Evolutionary conservation across 2,888 invertebrate genomes (phyloP).

Genomic region (Caenorhabditis sp.): DNA sequence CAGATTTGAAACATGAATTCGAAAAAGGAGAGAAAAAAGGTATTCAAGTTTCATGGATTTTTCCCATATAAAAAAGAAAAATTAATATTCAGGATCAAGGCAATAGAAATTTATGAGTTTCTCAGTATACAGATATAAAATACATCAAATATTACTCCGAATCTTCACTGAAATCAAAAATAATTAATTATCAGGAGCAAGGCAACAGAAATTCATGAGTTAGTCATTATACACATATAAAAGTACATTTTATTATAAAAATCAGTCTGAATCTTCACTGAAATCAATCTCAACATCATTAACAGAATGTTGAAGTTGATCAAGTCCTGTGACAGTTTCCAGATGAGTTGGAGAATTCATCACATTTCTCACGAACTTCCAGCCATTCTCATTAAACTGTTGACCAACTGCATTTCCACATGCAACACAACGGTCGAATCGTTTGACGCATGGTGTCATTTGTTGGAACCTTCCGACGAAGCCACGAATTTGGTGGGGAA

Average conservation of each 20-base stretch:
- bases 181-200: no score
- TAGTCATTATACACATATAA: not conserved
- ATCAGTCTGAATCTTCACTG: constrained; percentile 34
- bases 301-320: constrained; percentile 73
- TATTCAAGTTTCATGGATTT: not conserved
- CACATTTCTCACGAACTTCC: constrained; percentile 56
- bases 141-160: not conserved
- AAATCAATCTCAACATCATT: constrained; percentile 50
- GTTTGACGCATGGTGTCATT: constrained; percentile 83
- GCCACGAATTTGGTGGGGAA: constrained; percentile 80
- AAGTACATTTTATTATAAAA: not conserved
- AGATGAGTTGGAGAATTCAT: constrained; percentile 78
- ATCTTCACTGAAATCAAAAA: no score
- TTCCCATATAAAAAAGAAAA: not conserved
- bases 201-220: no score
- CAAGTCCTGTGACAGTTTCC: constrained; percentile 85
- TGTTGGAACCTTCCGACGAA: constrained; percentile 82
- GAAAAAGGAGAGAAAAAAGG: not conserved
- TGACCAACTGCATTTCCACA: constrained; percentile 78
- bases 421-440: constrained; percentile 90
- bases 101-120: not conserved
- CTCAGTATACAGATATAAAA: no score
- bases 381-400: constrained; percentile 48
- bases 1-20: not conserved
- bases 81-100: no score